Percentiles rank a stretch among this genome's conserved stretches.
Evolutionary conservation across 2,113 vertebrate species (phyloP).

Genomic region (Ursus arctos): DNA sequence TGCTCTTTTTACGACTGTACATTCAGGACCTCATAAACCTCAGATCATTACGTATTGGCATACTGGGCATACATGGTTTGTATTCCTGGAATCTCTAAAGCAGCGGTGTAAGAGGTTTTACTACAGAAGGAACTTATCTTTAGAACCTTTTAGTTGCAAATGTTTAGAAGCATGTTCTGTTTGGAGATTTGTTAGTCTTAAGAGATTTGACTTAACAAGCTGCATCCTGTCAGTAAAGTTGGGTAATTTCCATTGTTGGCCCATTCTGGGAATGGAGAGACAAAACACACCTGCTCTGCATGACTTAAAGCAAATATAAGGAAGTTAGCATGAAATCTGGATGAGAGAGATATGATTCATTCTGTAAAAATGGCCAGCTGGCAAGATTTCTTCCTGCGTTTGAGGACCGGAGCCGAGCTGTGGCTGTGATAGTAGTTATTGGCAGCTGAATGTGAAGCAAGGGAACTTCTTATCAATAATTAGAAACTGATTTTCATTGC

Average conservation of each 20-base stretch:
- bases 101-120: slow-evolving; percentile 63
- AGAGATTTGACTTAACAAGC: slow-evolving; percentile 93
- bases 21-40: slow-evolving; percentile 36
- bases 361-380: slow-evolving; percentile 91
- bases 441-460: slow-evolving; percentile 83
- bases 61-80: slow-evolving; percentile 35
- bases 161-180: slow-evolving; percentile 81
- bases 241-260: slow-evolving; percentile 93
- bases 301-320: slow-evolving; percentile 93
- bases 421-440: slow-evolving; percentile 85
- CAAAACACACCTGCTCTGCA: slow-evolving; percentile 96
- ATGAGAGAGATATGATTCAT: slow-evolving; percentile 94
- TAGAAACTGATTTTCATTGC: slow-evolving; percentile 69
- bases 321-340: slow-evolving; percentile 94
- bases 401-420: slow-evolving; percentile 85
- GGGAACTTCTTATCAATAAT: slow-evolving; percentile 83
- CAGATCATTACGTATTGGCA: slow-evolving; percentile 42
- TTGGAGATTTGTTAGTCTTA: slow-evolving; percentile 88
- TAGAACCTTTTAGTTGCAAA: slow-evolving; percentile 80
- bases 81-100: slow-evolving; percentile 61
- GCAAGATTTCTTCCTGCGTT: slow-evolving; percentile 88
- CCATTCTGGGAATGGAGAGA: slow-evolving; percentile 92
- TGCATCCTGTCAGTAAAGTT: slow-evolving; percentile 94
- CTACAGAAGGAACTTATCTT: slow-evolving; percentile 75
- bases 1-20: background rate